Evolutionary conservation across 2,113 vertebrate genomes (phyloP).

Genomic region (Strigops habroptila): DNA sequence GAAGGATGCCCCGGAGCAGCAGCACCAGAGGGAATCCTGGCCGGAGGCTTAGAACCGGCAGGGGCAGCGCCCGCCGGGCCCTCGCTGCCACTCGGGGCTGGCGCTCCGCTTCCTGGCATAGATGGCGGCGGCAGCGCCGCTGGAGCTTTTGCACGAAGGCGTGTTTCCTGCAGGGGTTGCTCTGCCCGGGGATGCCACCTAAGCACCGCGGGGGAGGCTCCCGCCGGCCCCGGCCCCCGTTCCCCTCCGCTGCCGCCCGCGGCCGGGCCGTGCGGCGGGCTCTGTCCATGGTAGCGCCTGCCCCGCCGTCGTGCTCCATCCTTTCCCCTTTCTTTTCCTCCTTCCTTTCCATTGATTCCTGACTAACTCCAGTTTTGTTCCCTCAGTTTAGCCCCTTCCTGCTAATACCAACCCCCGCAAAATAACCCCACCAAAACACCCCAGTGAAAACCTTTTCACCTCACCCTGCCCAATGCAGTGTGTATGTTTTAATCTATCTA

Average conservation of each 20-base stretch:
- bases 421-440: too few relatives aligned
- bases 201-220: too few relatives aligned
- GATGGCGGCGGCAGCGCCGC: background rate
- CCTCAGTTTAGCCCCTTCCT: background rate
- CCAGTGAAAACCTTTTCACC: background rate
- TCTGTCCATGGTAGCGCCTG: constrained; percentile 16
- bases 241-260: background rate
- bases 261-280: background rate
- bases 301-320: too few relatives aligned
- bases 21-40: background rate
- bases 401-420: background rate
- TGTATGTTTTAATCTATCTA: accelerated
- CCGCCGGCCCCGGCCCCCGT: background rate
- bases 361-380: background rate
- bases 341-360: background rate
- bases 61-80: background rate
- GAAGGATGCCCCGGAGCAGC: constrained; percentile 61
- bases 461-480: accelerated
- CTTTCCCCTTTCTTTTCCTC: background rate
- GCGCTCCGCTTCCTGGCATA: background rate
- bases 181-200: background rate
- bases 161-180: accelerated
- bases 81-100: background rate
- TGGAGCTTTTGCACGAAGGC: background rate
- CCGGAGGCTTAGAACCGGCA: background rate